phyloP scores from a whole-genome alignment of 2,888 invertebrate species.

The Pollenia griseotomentosa region DNA sequence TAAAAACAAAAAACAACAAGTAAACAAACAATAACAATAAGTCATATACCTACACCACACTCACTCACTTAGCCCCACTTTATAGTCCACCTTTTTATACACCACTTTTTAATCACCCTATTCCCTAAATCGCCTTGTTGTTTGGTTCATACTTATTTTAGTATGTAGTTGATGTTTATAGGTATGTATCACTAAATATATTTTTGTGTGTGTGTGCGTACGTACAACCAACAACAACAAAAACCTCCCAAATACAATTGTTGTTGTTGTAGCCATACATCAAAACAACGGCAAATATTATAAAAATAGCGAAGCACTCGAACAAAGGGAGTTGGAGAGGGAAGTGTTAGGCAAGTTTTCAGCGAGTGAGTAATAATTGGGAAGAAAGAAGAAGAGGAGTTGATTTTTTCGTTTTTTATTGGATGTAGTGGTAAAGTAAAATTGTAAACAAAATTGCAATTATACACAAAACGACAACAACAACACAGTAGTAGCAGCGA shows the following conservation, averaged over 20 bases:
- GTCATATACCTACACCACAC: background rate
- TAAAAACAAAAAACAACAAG: conserved; percentile 16
- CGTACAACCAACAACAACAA: conserved; percentile 12
- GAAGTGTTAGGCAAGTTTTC: background rate
- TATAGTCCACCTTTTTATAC: background rate
- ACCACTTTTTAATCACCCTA: background rate
- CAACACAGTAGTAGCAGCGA: background rate
- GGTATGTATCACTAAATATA: too few species aligned
- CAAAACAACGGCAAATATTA: conserved; percentile 48
- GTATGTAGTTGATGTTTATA: too few species aligned
- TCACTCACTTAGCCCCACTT: too few species aligned
- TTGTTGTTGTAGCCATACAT: conserved; percentile 11
- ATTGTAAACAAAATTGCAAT: conserved; percentile 59
- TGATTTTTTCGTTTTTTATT: background rate
- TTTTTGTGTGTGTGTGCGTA: background rate
- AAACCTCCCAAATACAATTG: conserved; percentile 40
- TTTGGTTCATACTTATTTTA: too few species aligned
- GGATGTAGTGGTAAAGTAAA: conserved; percentile 13
- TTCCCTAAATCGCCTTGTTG: background rate
- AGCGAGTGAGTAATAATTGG: conserved; percentile 39
- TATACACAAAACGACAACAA: conserved; percentile 17
- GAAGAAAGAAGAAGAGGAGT: background rate
- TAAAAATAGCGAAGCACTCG: background rate
- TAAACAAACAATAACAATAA: conserved; percentile 33
- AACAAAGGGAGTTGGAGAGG: background rate